Base-by-base conservation (phyloP, 2,888 invertebrate species). In the Aromia moschata region DNA sequence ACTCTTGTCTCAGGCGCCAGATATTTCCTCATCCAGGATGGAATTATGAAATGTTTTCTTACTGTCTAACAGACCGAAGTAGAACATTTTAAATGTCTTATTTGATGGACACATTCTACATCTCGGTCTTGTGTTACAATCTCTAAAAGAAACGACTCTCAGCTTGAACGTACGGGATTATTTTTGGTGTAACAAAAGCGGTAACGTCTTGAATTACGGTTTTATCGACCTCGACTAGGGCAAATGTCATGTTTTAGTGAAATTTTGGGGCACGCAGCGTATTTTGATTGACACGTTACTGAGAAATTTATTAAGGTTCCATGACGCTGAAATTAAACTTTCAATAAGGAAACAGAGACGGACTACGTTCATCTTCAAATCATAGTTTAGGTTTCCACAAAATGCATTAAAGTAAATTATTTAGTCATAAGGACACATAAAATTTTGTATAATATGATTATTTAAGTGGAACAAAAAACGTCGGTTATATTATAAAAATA, bases 31-130 rank as follows among this genome's bases (percentile, higher is more conserved):
- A 44, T 54, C 54, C 16, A 14, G 44, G 41, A 52, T 44, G 38
- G 54, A 30, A 44, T 54, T 54, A 54, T 54, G 44, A 54, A 54
- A 54, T 54, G 54, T 54, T 54, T 54, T 54, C 54, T 44, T 54
- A 45, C 36, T 44, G 54, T 54, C 54, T 54, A 33, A 38, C 25
- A 16, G 18, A n/a, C 30, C 25, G 38, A 30, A 10, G 40, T 37
- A 30, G 20, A 54, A 44, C 44, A 44, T 45, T 54, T 54, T 54
- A 45, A 54, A 54, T 31, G 52, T 52, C 52, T 52, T 30, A 16
- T 57, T 33, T 57, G 54, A 62, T 51, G 58, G 62, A 55, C 55
- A 52, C 45, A 46, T 62, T 56, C 47, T 56, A 40, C 52, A 45
- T 55, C 55, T 56, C 33, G 12, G 52, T 51, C 47, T 56, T 33